phyloP scores from a whole-genome alignment of 2,797 vertebrate species.

The Clangula hyemalis region DNA sequence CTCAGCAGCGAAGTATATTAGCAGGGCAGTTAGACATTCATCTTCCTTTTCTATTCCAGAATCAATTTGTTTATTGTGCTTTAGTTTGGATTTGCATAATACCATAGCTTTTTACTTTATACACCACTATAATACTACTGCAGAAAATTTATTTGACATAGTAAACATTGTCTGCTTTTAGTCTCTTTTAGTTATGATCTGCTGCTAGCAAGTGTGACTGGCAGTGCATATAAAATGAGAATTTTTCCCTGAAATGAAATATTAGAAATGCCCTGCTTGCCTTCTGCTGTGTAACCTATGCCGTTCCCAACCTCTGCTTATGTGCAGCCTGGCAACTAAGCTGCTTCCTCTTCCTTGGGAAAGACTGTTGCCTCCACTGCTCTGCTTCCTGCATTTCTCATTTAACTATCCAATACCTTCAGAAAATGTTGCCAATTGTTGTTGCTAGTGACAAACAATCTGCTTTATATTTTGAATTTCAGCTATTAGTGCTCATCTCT shows the following conservation, averaged over 20 bases:
- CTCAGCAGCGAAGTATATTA: background rate
- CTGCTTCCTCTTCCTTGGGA: background rate
- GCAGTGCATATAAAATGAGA: background rate
- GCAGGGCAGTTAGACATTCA: background rate
- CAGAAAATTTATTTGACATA: background rate
- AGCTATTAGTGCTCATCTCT: background rate
- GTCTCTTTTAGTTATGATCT: background rate
- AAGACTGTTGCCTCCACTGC: background rate
- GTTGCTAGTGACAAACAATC: background rate
- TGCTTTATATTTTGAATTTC: background rate
- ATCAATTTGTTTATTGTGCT: background rate
- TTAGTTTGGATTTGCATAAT: background rate
- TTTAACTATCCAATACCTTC: background rate
- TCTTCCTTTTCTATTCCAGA: background rate
- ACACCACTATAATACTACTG: background rate
- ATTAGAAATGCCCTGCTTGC: background rate
- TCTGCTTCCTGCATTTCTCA: background rate
- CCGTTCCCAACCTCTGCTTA: background rate
- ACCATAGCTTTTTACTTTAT: background rate
- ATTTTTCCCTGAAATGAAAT: background rate
- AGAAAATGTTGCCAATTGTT: background rate
- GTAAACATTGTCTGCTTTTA: background rate
- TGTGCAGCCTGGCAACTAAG: background rate
- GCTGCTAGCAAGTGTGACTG: background rate
- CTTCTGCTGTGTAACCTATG: background rate